A percentile compares a stretch with the other conserved stretches of the same genome.
phyloP scores from a whole-genome alignment of 2,113 vertebrate genomes.

The Colistium nudipinnis region DNA sequence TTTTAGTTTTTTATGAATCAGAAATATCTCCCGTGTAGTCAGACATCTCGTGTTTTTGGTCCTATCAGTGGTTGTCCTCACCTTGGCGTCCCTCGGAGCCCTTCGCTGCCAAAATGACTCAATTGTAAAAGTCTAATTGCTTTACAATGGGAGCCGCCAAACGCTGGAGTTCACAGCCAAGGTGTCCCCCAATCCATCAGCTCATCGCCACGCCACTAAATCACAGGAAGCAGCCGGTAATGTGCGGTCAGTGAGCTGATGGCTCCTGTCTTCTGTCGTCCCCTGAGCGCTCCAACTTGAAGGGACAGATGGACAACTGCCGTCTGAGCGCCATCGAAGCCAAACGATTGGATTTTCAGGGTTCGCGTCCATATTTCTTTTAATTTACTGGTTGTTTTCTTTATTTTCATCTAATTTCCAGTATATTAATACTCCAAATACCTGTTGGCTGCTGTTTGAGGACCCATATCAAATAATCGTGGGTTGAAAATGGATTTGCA shows the following conservation, averaged over 20 bases:
- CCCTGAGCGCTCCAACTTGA: too few species aligned
- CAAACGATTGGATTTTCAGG: too few species aligned
- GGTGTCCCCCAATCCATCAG: conserved; percentile 68
- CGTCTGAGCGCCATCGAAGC: too few species aligned
- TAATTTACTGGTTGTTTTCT: too few species aligned
- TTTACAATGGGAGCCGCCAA: conserved; percentile 49
- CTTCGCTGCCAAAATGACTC: conserved; percentile 37
- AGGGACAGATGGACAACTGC: too few species aligned
- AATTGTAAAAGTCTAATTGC: conserved; percentile 56
- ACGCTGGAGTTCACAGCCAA: conserved; percentile 57
- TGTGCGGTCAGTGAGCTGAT: conserved; percentile 62
- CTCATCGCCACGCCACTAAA: conserved; percentile 37
- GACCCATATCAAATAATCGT: neutral
- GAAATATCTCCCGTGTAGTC: conserved; percentile 12
- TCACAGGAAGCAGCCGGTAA: conserved; percentile 61
- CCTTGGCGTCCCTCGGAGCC: conserved; percentile 26
- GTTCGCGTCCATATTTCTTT: too few species aligned
- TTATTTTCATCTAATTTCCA: too few species aligned
- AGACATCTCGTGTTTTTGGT: conserved; percentile 10
- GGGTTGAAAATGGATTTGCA: too few species aligned
- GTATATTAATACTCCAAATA: too few species aligned
- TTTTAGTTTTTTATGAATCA: too few species aligned
- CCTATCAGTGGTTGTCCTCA: conserved; percentile 19
- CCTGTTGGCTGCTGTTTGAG: neutral
- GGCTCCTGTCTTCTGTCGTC: conserved; percentile 45